These are phyloP conservation scores for Drosophila mettleri DNA, from an alignment of 2,888 invertebrate species.

Conservation along the genomic window DNA sequence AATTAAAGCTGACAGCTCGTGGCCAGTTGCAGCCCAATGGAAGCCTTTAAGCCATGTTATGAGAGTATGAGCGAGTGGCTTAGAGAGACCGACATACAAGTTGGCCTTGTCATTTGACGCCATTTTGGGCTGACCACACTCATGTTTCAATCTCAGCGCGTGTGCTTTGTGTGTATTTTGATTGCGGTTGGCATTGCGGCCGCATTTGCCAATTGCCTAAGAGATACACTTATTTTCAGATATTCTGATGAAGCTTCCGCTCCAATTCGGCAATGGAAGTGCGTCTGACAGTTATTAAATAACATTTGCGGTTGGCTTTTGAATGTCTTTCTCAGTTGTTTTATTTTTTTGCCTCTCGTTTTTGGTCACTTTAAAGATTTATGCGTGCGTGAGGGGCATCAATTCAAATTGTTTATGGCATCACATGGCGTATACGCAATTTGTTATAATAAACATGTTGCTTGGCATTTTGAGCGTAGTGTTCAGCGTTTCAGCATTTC, in stretches of 20 bases:
- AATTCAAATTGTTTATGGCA: conserved; percentile 71
- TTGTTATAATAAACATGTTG: conserved; percentile 80
- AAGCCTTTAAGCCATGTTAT: conserved; percentile 65
- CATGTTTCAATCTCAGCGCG: conserved; percentile 51
- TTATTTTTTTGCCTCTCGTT: conserved; percentile 12
- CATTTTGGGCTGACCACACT: conserved; percentile 29
- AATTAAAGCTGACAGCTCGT: conserved; percentile 68
- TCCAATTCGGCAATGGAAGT: conserved; percentile 23
- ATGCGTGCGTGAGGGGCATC: conserved; percentile 49
- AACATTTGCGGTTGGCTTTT: conserved; percentile 44
- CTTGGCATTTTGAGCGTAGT: conserved; percentile 46
- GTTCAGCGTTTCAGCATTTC: conserved; percentile 20
- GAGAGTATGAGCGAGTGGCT: conserved; percentile 22
- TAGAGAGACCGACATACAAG: conserved; percentile 15
- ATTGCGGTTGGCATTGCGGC: conserved; percentile 51
- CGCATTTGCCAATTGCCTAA: conserved; percentile 34
- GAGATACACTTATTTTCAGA: conserved; percentile 20
- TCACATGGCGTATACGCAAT: conserved; percentile 77
- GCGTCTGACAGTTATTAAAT: conserved; percentile 54
- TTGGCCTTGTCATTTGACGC: conserved; percentile 57
- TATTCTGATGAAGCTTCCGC: conserved; percentile 20
- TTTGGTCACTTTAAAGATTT: conserved; percentile 66
- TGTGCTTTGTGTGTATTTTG: conserved; percentile 41
- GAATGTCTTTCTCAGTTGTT: neutral
- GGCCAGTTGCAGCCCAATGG: conserved; percentile 31